Conservation (phyloP, 2,888 invertebrate genomes). For the Hecatera dysodea region DNA sequence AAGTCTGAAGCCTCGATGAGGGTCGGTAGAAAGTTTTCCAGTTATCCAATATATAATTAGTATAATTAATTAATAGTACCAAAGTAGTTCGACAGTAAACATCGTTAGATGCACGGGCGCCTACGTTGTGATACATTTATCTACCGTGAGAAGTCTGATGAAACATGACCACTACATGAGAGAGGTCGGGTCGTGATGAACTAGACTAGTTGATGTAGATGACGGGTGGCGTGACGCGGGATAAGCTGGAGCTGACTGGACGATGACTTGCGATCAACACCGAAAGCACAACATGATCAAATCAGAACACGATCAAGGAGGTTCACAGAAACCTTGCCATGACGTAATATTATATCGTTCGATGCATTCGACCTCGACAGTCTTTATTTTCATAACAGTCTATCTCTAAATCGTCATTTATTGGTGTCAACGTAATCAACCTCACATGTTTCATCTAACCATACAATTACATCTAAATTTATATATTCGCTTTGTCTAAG, state of each 20-base stretch:
- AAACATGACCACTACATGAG: constrained; percentile 86
- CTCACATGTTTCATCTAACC: constrained; percentile 85
- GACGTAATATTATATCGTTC: constrained; percentile 76
- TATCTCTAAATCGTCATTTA: constrained; percentile 82
- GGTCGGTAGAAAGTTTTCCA: constrained; percentile 87
- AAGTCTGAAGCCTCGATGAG: constrained; percentile 77
- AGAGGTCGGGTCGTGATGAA: constrained; percentile 85
- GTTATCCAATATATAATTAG: constrained; percentile 66
- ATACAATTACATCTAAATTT: constrained; percentile 87
- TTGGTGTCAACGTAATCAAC: constrained; percentile 86
- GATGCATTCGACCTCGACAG: constrained; percentile 88
- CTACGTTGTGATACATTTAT: constrained; percentile 91
- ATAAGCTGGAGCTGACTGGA: constrained; percentile 84
- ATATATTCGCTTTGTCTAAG: constrained; percentile 84
- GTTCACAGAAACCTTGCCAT: constrained; percentile 82
- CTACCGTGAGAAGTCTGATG: constrained; percentile 88
- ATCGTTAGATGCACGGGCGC: constrained; percentile 87
- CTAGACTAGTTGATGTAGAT: constrained; percentile 78
- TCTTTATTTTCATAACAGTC: constrained; percentile 86
- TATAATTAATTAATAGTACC: constrained; percentile 71
- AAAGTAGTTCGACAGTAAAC: constrained; percentile 78
- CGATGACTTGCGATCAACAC: constrained; percentile 87
- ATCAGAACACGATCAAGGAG: constrained; percentile 79
- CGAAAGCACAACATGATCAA: constrained; percentile 89
- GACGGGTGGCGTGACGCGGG: constrained; percentile 86